Evolutionary conservation across 92 coral and sea anemone genomes (phyloP).

Genomic region (Paramuricea clavata): DNA sequence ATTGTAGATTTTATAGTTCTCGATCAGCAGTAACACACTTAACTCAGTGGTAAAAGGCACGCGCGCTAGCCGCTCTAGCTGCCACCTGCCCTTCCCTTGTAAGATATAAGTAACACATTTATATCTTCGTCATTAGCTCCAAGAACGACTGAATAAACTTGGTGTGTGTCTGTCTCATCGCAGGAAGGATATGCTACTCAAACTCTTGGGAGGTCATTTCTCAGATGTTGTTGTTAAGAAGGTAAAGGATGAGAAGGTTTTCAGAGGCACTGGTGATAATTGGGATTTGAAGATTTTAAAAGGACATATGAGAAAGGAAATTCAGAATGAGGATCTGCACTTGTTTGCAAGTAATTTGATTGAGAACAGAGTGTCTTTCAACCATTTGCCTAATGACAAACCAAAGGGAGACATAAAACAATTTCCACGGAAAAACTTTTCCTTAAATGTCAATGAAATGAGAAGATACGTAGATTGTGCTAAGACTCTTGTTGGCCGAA

Average conservation of each 20-base stretch:
- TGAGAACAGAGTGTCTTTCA: conserved; percentile 67
- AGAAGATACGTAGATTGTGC: conserved; percentile 66
- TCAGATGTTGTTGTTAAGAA: conserved; percentile 60
- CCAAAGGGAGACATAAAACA: conserved; percentile 54
- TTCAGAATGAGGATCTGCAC: conserved; percentile 75
- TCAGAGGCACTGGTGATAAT: conserved; percentile 80
- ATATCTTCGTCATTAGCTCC: conserved; percentile 40
- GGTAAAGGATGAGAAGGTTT: conserved; percentile 56
- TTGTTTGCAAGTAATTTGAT: conserved; percentile 72
- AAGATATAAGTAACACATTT: no score
- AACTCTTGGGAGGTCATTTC: conserved; percentile 69
- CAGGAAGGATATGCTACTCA: conserved; percentile 66
- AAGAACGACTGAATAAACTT: conserved; percentile 71
- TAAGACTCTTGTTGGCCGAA: conserved; percentile 63
- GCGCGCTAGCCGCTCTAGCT: no score
- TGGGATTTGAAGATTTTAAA: conserved; percentile 74
- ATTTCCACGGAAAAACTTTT: conserved; percentile 50
- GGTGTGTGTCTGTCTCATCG: conserved; percentile 73
- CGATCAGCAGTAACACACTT: no score
- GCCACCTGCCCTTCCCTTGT: no score
- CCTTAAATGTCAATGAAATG: conserved; percentile 54
- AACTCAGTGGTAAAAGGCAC: no score
- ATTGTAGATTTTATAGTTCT: no score
- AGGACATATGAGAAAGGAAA: conserved; percentile 73
- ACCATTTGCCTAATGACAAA: conserved; percentile 60